Evolutionary conservation across 2,888 invertebrate genomes (phyloP), one percentile per base, ranked within the genome.

Genomic region (Drosophila greeni): DNA sequence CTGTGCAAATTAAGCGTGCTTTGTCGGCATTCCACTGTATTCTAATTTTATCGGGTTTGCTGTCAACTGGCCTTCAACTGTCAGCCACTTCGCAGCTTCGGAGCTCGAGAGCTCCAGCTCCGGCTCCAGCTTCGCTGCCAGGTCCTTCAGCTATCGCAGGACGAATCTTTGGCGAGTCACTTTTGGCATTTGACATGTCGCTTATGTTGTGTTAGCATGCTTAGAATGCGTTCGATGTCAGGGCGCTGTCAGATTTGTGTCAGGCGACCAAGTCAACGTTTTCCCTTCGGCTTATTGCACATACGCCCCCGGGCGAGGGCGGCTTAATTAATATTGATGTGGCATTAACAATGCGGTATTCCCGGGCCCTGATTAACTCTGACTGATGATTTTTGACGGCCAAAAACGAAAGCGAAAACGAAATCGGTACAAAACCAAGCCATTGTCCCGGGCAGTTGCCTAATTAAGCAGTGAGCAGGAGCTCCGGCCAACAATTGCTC

Each of bases 141-240:
- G 64, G 42, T 62, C 65, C 67, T 66, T 73, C 29, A 23, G 73
- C 47, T 80, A 76, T 70, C 75, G 77, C 71, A 58, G 66, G 76
- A 71, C 77, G 74, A 70, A 81, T 78, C 81, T 79, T 77, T 70
- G 72, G 76, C 51, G 64, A 73, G 76, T 72, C 79, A 82, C 70
- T 73, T 66, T 70, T 74, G 79, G 73, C 82, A 69, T 77, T 76
- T 79, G 80, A 82, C 80, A 79, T 75, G 79, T 82, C 79, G 79
- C 79, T 82, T 79, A 79, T 78, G 78, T 74, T 75, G 70, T 66
- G 66, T 58, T 56, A 67, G 75, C 58, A 68, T 78, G 82, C 82
- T 82, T 75, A 82, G 81, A 76, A 78, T 82, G 82, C 82, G 81
- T 82, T 81, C 72, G 71, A 66, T 78, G 81, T 82, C 81, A 82